Percentiles rank a stretch among this genome's conserved stretches.
Conservation (phyloP, 2,888 invertebrate genomes). For the Drosophila sordidapex region DNA sequence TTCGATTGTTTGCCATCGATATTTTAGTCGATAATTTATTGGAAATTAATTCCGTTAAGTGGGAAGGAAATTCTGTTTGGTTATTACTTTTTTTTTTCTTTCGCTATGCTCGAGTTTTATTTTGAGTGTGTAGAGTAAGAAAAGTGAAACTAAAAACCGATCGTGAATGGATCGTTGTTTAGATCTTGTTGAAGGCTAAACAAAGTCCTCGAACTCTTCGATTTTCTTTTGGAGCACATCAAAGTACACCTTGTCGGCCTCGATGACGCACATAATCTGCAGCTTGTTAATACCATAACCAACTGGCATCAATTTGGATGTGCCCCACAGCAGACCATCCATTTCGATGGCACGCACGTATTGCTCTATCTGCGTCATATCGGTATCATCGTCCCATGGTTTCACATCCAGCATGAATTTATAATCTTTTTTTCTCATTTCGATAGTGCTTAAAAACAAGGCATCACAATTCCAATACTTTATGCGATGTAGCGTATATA, state of each 20-base stretch:
- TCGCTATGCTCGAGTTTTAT: slow-evolving; percentile 50
- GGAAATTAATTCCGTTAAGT: slow-evolving; percentile 4
- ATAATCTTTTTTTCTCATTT: not conserved
- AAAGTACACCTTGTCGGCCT: slow-evolving; percentile 97
- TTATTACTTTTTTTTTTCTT: not conserved
- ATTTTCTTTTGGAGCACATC: slow-evolving; percentile 95
- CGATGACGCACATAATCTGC: slow-evolving; percentile 97
- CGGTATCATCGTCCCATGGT: slow-evolving; percentile 97
- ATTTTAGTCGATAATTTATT: slow-evolving; percentile 4
- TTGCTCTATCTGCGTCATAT: slow-evolving; percentile 93
- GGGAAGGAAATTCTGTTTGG: not conserved
- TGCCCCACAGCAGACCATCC: slow-evolving; percentile 98
- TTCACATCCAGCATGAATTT: slow-evolving; percentile 93
- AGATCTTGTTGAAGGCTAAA: slow-evolving; percentile 97
- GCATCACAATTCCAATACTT: not conserved
- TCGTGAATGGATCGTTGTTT: slow-evolving; percentile 83
- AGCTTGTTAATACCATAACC: slow-evolving; percentile 98
- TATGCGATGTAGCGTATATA: not conserved
- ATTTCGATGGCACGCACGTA: slow-evolving; percentile 92
- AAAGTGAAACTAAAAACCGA: slow-evolving; percentile 1
- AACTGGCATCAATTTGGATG: slow-evolving; percentile 96
- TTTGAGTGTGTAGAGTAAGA: slow-evolving; percentile 26
- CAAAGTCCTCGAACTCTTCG: slow-evolving; percentile 95
- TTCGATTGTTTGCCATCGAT: slow-evolving; percentile 3
- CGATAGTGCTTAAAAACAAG: not conserved